phyloP scores from a whole-genome alignment of 1,140 invertebrate genomes.

The Eupristina koningsbergeri region DNA sequence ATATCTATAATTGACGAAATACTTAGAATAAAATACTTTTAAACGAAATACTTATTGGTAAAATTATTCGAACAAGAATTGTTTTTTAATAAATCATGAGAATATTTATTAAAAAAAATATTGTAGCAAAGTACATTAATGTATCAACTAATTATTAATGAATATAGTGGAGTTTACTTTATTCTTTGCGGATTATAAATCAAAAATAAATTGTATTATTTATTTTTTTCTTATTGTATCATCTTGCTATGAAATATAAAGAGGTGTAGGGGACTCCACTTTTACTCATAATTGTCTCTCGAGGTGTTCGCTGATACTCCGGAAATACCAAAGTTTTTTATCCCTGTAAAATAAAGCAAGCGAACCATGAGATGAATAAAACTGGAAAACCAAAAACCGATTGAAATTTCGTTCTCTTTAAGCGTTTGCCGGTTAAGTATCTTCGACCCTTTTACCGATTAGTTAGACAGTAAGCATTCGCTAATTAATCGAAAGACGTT shows the following conservation, averaged over 20 bases:
- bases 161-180: not conserved
- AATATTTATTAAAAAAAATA: no score
- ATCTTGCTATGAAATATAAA: not conserved
- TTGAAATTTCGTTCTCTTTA: conserved; percentile 28
- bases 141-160: not conserved
- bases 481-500: conserved; percentile 2
- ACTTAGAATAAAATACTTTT: no score
- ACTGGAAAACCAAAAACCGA: conserved; percentile 9
- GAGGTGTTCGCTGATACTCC: not conserved
- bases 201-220: conserved; percentile 31
- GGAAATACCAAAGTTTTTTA: not conserved
- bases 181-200: not conserved
- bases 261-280: not conserved
- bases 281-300: not conserved
- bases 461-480: not conserved
- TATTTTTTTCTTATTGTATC: not conserved
- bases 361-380: not conserved
- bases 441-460: not conserved
- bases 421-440: not conserved
- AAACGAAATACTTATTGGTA: no score
- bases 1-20: no score
- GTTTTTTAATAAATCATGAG: no score
- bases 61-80: no score
- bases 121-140: no score
- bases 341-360: not conserved